Base-by-base conservation (phyloP, 1,140 invertebrate species). In the Bemisia tabaci region DNA sequence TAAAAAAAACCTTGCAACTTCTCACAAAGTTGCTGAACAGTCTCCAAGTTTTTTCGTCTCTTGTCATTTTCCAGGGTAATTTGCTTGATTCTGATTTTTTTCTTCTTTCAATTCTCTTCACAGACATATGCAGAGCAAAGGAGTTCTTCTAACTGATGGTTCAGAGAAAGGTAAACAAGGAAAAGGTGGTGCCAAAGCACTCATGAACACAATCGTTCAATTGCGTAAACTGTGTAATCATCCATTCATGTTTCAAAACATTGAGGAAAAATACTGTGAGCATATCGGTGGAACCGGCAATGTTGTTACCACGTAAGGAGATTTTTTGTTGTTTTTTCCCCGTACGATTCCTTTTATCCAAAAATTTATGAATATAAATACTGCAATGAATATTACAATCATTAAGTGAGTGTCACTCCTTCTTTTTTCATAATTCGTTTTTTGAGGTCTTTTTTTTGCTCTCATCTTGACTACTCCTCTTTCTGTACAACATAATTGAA, bases 131-230 rank as follows among this genome's bases (percentile, higher is more conserved):
- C 84, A 87, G 75, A 77, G 73, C 48, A 83, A 82, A 69, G 84
- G 85, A 39, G 80, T 87, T 9, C 71, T 87, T 60, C 74, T 86
- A 1, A 87, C 84, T 59, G 84, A 85, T 77, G 74, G 74, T 12
- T 75, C 74, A 25, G 83, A 85, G 69, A 84, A 83, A 71, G 82
- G 83, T 48, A 84, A 84, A 70, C 67, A 70, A 65, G 82, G 82
- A 71, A 82, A 82, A 66, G 82, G 80, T 67, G 81, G 83, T 66
- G 77, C 81, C 5, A 83, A 83, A 73, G 81, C 84, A 12, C 74
- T 88, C 59, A 86, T 86, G 84, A 89, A 89, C 72, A 87, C 85
- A 2, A 85, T 89, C 69, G 86, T 89, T 81, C 86, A 88, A 74
- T 73, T 88, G 60, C 73, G 87, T 61, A 88, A 88, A 74, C 82